Evolutionary conservation across 2,113 vertebrate genomes (phyloP), one percentile per base, ranked within the genome.

Genomic region (Salvelinus fontinalis): DNA sequence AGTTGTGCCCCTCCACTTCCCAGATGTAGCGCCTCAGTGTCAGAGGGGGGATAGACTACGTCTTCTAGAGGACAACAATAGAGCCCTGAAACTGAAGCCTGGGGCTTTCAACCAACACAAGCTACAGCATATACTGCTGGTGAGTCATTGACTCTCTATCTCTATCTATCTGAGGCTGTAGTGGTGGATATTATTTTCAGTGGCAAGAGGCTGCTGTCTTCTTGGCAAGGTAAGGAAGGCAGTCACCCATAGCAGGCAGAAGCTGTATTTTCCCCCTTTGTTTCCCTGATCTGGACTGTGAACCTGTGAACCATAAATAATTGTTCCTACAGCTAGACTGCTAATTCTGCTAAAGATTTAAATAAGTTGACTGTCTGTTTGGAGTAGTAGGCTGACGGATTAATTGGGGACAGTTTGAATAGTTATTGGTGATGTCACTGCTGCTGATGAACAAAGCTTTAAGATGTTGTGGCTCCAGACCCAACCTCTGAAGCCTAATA

Each of bases 111-210:
- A 74, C 51, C 88, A 81, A 73, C 84, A 90, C 9, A 73, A 75
- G 81, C 87, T 67, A n/a, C 90, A 71, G 11, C 82, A 92, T 82
- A 88, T 73, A 74, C 77, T 90, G 76, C 84, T 81, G 87, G 95
- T 95, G 88, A 95, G 95, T 93, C 9, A 54, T 3, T 51, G 49
- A 16, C 49, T 16, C 49, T 18, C n/a, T 60, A 48, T 18, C 54
- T 11, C 0, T 44, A 51, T 44, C 9, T 44, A 3, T 54, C n/a
- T 44, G 18, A 9, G n/a, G n/a, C 59, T 16, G n/a, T 62, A 9
- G 59, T 62, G 18, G n/a, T n/a, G n/a, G 59, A 22, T 62, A n/a
- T 22, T 62, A 62, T 62, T 62, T 22, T 62, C 7, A 24, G 59
- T 62, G n/a, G 59, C 59, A 22, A 62, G 59, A 62, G 51, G 51